phyloP scores from a whole-genome alignment of 2,888 invertebrate species.

The Pristionchus maxplancki region DNA sequence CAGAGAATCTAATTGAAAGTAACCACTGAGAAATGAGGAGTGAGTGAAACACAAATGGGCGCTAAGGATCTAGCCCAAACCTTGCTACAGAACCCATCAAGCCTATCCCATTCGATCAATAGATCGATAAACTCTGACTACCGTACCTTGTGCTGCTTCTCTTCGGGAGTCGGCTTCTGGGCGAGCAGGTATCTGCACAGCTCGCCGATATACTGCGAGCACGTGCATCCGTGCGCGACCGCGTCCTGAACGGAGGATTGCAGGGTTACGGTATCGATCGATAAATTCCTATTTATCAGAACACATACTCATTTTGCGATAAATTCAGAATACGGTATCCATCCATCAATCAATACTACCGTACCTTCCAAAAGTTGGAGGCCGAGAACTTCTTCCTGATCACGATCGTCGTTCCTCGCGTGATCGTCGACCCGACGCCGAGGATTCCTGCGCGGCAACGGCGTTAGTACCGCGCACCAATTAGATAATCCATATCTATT shows the following conservation, averaged over 20 bases:
- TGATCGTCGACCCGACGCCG: conserved; percentile 64
- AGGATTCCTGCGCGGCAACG: conserved; percentile 55
- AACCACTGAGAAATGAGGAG: background rate
- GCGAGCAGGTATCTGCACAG: conserved; percentile 81
- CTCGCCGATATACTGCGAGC: conserved; percentile 80
- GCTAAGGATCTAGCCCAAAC: no score
- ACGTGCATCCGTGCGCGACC: conserved; percentile 68
- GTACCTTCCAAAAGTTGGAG: conserved; percentile 90
- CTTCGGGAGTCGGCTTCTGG: conserved; percentile 79
- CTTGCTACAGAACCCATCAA: no score
- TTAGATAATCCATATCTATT: background rate
- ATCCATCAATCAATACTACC: conserved; percentile 86
- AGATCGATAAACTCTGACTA: background rate
- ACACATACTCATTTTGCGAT: no score
- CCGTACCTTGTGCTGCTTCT: conserved; percentile 78
- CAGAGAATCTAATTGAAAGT: background rate
- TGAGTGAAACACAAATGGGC: background rate
- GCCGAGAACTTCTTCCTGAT: conserved; percentile 95
- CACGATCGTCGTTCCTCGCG: conserved; percentile 86
- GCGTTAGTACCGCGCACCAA: background rate
- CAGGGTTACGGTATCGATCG: conserved; percentile 85
- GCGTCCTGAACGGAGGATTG: conserved; percentile 58
- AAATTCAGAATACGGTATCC: conserved; percentile 82
- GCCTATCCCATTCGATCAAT: background rate
- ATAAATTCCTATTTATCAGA: conserved; percentile 83